phyloP scores from a whole-genome alignment of 2,113 vertebrate genomes.

The Syngnathus floridae region DNA sequence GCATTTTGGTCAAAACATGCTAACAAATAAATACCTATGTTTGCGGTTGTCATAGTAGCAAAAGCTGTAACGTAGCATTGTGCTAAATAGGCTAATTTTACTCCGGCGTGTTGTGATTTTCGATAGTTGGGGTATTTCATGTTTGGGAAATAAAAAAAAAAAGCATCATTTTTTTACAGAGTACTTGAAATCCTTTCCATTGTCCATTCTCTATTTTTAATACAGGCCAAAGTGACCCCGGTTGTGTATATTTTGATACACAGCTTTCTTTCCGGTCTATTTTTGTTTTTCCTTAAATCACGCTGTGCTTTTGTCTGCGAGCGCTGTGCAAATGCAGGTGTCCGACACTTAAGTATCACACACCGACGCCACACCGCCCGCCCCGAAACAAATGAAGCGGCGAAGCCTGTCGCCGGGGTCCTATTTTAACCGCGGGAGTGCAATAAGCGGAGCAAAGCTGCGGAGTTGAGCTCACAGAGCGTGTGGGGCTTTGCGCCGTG shows the following conservation, averaged over 20 bases:
- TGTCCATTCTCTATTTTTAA: background rate
- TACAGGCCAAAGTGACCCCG: background rate
- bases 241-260: background rate
- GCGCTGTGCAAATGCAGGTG: constrained; percentile 3
- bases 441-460: constrained; percentile 11
- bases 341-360: background rate
- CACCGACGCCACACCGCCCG: background rate
- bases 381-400: constrained; percentile 1
- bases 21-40: no score
- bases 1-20: background rate
- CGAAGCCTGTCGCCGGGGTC: background rate
- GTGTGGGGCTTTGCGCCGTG: background rate
- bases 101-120: background rate
- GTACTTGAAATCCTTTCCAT: background rate
- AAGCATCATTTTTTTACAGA: background rate
- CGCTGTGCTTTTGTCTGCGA: background rate
- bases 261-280: background rate
- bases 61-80: background rate
- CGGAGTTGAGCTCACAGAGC: constrained; percentile 2
- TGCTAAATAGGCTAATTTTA: background rate
- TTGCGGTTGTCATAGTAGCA: background rate
- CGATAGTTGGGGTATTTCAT: background rate
- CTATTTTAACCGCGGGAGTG: constrained; percentile 8
- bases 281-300: background rate
- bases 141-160: background rate